Percentiles rank a stretch among this genome's conserved stretches.
Conservation (phyloP, 2,797 vertebrate genomes). For the Poecilia velifera region DNA sequence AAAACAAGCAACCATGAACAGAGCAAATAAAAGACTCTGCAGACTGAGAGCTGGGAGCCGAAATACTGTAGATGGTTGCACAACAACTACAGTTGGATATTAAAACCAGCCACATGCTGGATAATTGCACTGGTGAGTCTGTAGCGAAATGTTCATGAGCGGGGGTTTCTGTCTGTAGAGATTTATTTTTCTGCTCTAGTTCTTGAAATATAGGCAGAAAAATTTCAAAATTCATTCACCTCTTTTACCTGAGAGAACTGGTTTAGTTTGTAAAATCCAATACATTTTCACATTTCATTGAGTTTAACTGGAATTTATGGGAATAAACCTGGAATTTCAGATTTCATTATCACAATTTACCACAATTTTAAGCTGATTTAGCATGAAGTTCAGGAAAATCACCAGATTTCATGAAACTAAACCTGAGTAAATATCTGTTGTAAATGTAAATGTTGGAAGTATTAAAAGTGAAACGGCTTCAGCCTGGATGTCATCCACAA, state of each 20-base stretch:
- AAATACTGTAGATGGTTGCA: constrained; percentile 29
- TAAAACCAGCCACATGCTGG: constrained; percentile 61
- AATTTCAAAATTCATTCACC: too few species aligned
- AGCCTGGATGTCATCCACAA: background rate
- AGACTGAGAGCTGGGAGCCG: constrained; percentile 30
- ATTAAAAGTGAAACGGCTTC: background rate
- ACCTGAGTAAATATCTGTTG: background rate
- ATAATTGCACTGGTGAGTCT: constrained; percentile 40
- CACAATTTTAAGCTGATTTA: background rate
- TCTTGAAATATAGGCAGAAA: background rate
- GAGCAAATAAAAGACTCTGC: constrained; percentile 24
- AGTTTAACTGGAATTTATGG: background rate
- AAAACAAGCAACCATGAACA: constrained; percentile 23
- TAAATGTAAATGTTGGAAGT: background rate
- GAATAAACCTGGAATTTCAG: background rate
- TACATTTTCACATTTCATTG: background rate
- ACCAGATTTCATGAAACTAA: background rate
- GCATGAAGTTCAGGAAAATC: background rate
- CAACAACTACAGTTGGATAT: constrained; percentile 56
- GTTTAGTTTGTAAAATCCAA: background rate
- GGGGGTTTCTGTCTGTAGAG: constrained; percentile 8
- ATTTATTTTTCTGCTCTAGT: constrained; percentile 9
- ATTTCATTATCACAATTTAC: background rate
- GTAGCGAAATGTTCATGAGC: constrained; percentile 5
- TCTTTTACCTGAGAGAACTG: background rate